Percentiles rank a stretch among this genome's conserved stretches.
Evolutionary conservation across 2,113 vertebrate species (phyloP).

Genomic region (Acanthochromis polyacanthus): DNA sequence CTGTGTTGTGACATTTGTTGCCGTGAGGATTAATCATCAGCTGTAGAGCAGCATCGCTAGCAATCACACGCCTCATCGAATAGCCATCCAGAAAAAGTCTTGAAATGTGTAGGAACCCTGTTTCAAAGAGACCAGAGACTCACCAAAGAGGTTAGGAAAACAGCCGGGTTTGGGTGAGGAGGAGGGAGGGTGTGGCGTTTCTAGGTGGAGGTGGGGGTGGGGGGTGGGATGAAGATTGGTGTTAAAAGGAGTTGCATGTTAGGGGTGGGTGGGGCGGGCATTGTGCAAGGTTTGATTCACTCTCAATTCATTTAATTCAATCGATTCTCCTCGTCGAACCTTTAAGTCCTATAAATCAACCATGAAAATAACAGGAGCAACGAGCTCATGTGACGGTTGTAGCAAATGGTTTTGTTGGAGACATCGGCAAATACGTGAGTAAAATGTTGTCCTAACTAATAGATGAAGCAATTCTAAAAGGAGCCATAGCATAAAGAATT

Average conservation of each 20-base stretch:
- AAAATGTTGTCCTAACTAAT: no score
- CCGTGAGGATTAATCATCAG: slow-evolving; percentile 24
- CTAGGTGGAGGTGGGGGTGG: slow-evolving; percentile 3
- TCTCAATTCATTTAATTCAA: slow-evolving; percentile 55
- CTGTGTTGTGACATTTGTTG: slow-evolving; percentile 44
- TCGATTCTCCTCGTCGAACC: neutral
- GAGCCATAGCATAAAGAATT: no score
- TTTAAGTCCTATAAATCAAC: neutral
- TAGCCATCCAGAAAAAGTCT: slow-evolving; percentile 23
- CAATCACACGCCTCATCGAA: slow-evolving; percentile 10
- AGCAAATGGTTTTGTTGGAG: no score
- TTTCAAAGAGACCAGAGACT: slow-evolving; percentile 55
- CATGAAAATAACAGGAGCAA: neutral
- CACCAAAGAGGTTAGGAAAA: slow-evolving; percentile 70
- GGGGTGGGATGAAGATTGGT: neutral
- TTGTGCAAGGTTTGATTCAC: slow-evolving; percentile 41
- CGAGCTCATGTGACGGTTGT: no score
- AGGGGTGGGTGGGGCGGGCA: neutral
- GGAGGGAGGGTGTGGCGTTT: neutral
- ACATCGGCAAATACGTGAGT: no score
- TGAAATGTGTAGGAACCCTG: slow-evolving; percentile 71
- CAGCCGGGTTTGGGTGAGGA: slow-evolving; percentile 5
- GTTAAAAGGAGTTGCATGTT: slow-evolving; percentile 27
- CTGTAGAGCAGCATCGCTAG: slow-evolving; percentile 25
- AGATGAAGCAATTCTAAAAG: no score